Evolutionary conservation across 2,888 invertebrate species (phyloP), one percentile per base, ranked within the genome.

Genomic region (Choristoneura rosaceana): DNA sequence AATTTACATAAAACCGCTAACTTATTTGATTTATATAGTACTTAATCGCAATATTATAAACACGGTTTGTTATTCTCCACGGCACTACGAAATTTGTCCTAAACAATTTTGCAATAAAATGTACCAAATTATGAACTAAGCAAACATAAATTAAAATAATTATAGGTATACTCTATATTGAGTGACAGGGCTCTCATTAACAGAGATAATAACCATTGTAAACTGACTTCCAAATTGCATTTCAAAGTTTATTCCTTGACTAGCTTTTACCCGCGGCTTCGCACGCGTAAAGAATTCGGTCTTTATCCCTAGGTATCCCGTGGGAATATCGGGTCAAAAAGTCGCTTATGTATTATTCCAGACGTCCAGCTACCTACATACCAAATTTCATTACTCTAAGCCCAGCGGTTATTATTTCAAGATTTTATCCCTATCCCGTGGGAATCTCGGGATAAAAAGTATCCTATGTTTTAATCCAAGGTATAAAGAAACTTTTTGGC

Each of bases 71-170:
- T 59, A n/a, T 59, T 25, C 25, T 55, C 25, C 12, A 25, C 7
- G 7, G n/a, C 10, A 12, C 7, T 50, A 4, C 3, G 50, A 50
- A 55, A 55, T 25, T 52, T 52, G 50, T 52, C 50, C 2, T 25
- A 0, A 12, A 10, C 55, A 25, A 55, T 25, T 25, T 25, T 55
- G 50, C 50, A 50, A 64, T 64, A 34, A 45, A 62, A 47, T n/a
- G 17, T 14, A 43, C 61, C 41, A 45, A 59, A 59, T 58, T 33
- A 69, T 10, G 33, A 43, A 45, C 43, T 62, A 25, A 55, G n/a
- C 61, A 62, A 66, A 71, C 45, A 38, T 58, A 55, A 58, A 55
- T 55, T 67, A 43, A 41, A 71, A 52, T 62, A 71, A 71, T 71
- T 67, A 67, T 55, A n/a, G n/a, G n/a, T n/a, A 66, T 33, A 60